phyloP scores from a whole-genome alignment of 1,140 invertebrate species.

The Dinoponera quadriceps region DNA sequence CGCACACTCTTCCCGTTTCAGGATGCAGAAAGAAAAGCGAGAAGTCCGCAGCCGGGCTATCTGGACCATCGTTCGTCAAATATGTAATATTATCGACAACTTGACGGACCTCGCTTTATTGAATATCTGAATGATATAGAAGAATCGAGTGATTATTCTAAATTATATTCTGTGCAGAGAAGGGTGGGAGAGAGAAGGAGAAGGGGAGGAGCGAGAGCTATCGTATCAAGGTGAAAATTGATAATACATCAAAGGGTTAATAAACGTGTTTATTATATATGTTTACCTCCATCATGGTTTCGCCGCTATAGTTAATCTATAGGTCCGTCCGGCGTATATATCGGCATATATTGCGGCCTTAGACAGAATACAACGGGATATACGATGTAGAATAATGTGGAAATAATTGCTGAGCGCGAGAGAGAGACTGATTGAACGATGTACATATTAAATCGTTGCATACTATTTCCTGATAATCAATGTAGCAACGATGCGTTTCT shows the following conservation, averaged over 20 bases:
- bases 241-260: slow-evolving; percentile 60
- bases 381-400: slow-evolving; percentile 62
- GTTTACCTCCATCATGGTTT: slow-evolving; percentile 42
- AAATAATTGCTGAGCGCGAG: slow-evolving; percentile 53
- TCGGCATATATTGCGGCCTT: slow-evolving; percentile 28
- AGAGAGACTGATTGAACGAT: slow-evolving; percentile 53
- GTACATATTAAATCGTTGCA: slow-evolving; percentile 62
- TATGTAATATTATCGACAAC: not conserved
- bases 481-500: slow-evolving; percentile 60
- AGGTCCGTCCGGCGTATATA: not conserved
- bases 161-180: slow-evolving; percentile 3
- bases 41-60: not conserved
- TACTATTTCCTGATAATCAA: slow-evolving; percentile 63
- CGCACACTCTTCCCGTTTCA: not conserved
- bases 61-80: not conserved
- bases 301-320: slow-evolving; percentile 46
- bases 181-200: no score
- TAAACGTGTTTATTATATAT: slow-evolving; percentile 58
- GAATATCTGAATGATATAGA: slow-evolving; percentile 14
- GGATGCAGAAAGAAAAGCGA: slow-evolving; percentile 1
- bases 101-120: no score
- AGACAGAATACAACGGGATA: slow-evolving; percentile 47
- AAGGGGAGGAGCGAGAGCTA: not conserved
- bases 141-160: slow-evolving; percentile 33
- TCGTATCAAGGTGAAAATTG: slow-evolving; percentile 41